Evolutionary conservation across 2,888 invertebrate genomes (phyloP), one percentile per base, ranked within the genome.

Genomic region (Netelia fuscicornis): DNA sequence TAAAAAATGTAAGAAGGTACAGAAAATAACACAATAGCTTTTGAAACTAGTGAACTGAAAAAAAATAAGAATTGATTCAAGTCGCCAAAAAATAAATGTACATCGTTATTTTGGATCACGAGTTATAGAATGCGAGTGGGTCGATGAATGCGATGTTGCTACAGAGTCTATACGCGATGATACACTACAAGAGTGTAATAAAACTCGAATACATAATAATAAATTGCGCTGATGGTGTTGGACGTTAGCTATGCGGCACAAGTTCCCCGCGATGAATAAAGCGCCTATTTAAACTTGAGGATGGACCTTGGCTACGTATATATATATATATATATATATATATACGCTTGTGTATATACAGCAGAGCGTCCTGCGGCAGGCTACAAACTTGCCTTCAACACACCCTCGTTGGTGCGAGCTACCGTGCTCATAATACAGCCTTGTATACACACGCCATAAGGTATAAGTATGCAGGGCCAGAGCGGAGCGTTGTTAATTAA

Each of bases 401-500:
- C 44, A 48, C 77, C 30, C 54, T 70, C 79, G 79, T 10, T 56
- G 56, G 67, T 52, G 62, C n/a, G 64, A 30, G 42, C 13, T 71
- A 30, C 58, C 54, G 64, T 67, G 23, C 25, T 81, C 60, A 77
- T 75, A 74, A 74, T 77, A 68, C 54, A 54, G 74, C 62, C 67
- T 77, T 72, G 71, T 56, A 54, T 64, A 74, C 77, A 44, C 10
- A 37, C n/a, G 13, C 62, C 52, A 25, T 64, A 17, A 72, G 44
- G 65, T 56, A 56, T 58, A 20, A 79, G 79, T 79, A 79, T 71
- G 64, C 71, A 82, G 71, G 30, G 11, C 72, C 56, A 75, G 74
- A 65, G 70, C 23, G 37, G 74, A 72, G 82, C 75, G 80, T 82
- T 83, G 89, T 88, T 90, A 91, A 91, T 91, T 91, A 91, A 91